Evolutionary conservation across 2,888 invertebrate genomes (phyloP).

Genomic region (Hemaris fuciformis): DNA sequence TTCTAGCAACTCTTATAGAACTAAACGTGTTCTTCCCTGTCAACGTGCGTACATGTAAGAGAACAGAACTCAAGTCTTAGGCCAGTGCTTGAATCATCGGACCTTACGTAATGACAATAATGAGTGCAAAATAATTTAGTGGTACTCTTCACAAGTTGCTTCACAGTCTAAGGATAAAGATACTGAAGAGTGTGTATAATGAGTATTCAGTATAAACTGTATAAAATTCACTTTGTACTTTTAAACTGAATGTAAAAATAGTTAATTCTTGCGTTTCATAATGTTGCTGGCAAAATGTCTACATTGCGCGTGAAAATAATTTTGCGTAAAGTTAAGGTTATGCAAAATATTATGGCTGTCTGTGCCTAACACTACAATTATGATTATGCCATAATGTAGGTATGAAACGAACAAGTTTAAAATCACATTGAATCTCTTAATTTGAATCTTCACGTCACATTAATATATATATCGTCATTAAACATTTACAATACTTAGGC

Average conservation of each 20-base stretch:
- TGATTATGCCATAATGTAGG: not conserved
- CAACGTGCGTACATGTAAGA: constrained; percentile 92
- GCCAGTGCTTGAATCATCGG: constrained; percentile 32
- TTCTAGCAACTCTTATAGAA: constrained; percentile 94
- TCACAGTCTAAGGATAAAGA: constrained; percentile 34
- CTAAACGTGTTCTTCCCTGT: constrained; percentile 96
- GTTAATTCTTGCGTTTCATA: not conserved
- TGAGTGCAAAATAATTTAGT: constrained; percentile 29
- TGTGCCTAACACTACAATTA: not conserved
- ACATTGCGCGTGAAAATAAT: not conserved
- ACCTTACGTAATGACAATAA: constrained; percentile 24
- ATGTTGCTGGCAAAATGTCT: not conserved
- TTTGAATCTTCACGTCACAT: not conserved
- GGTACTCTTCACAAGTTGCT: constrained; percentile 41
- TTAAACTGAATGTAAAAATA: not conserved
- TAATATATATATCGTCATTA: not conserved
- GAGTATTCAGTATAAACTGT: constrained; percentile 11
- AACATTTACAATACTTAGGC: constrained; percentile 1
- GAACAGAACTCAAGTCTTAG: constrained; percentile 71
- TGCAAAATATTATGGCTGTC: not conserved
- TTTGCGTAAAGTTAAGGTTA: not conserved
- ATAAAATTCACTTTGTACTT: constrained; percentile 5
- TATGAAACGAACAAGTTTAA: not conserved
- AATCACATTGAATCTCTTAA: not conserved
- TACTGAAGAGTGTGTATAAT: constrained; percentile 36